Base-by-base conservation (phyloP, 2,797 vertebrate genomes). In the Sebastes oblongus region DNA sequence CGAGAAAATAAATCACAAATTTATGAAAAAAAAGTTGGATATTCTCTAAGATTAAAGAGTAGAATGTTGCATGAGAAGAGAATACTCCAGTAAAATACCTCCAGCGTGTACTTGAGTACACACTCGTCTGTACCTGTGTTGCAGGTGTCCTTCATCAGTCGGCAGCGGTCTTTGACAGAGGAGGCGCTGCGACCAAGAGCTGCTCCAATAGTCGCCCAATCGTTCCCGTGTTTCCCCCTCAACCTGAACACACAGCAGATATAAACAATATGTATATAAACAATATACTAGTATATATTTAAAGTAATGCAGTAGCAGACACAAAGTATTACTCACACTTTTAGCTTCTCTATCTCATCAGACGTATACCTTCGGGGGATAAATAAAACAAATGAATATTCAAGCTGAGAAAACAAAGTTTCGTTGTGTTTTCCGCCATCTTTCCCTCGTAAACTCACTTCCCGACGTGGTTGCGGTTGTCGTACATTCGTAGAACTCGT, bases 391-490 rank as follows among this genome's bases (percentile, higher is more conserved):
- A 8, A 50, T 50, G 0, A 50, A 18, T n/a, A 6, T 64, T 55
- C 1, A 70, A 42, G n/a, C 10, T 24, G 2, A 16, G 1, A 52
- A 12, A 30, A 18, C 14, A 3, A 9, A 27, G n/a, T 2, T 2
- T 0, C 0, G 2, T 3, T 11, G 8, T 20, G 32, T 27, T 6
- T 7, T 2, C 6, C 0, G 1, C 4, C 3, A 0, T 2, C 5
- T 13, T 69, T 20, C 39, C 22, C 1, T n/a, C 2, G 0, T 4
- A 3, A 11, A 96, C 98, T 95, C 95, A 99, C 98, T 99, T 99
- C 90, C 98, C 98, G 85, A 99, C 98, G 77, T 99, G 98, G 95
- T 99, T 99, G 80, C 98, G 96, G 95, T 99, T 98, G 95, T 99
- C 98, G 84, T 99, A 99, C 98, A 99, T 99, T 83, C 98, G 96